Percentiles rank a stretch among this genome's conserved stretches.
Evolutionary conservation across 2,888 invertebrate species (phyloP).

Genomic region (Aporophyla lueneburgensis): DNA sequence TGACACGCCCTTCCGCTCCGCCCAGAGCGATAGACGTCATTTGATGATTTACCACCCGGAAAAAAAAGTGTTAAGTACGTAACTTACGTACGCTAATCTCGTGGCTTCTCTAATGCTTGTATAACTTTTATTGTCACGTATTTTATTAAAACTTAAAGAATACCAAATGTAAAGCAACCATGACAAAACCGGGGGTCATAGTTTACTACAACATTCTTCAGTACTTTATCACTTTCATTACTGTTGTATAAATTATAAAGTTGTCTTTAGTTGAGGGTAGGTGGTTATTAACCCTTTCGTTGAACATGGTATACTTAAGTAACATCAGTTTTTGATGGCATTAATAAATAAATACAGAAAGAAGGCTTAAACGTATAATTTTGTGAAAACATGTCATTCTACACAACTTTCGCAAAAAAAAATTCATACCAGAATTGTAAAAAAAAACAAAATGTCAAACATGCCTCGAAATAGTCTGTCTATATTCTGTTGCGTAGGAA

Average conservation of each 20-base stretch:
- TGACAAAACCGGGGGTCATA: slow-evolving; percentile 23
- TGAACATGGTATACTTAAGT: neutral
- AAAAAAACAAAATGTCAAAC: too few species aligned
- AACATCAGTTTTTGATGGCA: neutral
- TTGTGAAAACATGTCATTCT: neutral
- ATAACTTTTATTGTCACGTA: slow-evolving; percentile 71
- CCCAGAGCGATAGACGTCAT: too few species aligned
- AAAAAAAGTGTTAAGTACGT: too few species aligned
- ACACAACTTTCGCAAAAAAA: too few species aligned
- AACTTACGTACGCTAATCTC: slow-evolving; percentile 35
- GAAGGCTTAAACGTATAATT: neutral
- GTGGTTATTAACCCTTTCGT: neutral
- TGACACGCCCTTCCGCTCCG: too few species aligned
- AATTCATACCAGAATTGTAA: too few species aligned
- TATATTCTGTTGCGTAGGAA: too few species aligned
- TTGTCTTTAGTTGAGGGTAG: slow-evolving; percentile 14
- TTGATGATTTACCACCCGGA: too few species aligned
- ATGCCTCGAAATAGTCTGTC: too few species aligned
- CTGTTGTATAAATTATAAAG: slow-evolving; percentile 41
- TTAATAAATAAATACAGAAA: neutral
- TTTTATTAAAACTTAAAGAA: slow-evolving; percentile 69
- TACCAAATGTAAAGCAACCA: slow-evolving; percentile 27
- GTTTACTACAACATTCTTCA: slow-evolving; percentile 32
- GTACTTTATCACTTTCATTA: slow-evolving; percentile 47
- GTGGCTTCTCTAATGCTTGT: slow-evolving; percentile 50